Base-by-base conservation (phyloP, 2,888 invertebrate genomes). In the Sycophila texana region DNA sequence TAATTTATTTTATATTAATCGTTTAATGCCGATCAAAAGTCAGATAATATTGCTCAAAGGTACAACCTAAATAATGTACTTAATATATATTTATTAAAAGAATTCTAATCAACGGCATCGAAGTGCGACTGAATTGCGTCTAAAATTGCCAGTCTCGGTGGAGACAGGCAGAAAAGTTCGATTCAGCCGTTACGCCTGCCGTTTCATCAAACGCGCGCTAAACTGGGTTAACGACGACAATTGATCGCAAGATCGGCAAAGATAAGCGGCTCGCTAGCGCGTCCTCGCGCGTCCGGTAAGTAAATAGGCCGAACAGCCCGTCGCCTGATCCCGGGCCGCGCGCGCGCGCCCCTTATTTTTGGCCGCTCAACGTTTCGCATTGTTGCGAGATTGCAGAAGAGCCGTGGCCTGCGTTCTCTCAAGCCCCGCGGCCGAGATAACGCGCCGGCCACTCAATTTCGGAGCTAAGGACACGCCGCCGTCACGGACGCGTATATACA, bases 181-280 rank as follows among this genome's bases (percentile, higher is more conserved):
- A 57, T 20, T 57, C 20, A n/a, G 57, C 39, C 39, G 30, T 30
- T 30, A 61, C 7, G 26, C 20, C 2, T 5, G 20, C 26, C 13
- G 5, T 14, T 26, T n/a, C 51, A 16, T 51, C 22, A 20, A 66
- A 22, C 26, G 16, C 51, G 53, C 53, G 26, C 13, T 57, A 57
- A 68, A 68, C 18, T 30, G 13, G 68, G 68, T 55, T 68, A 68
- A 68, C 39, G 68, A 57, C 26, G 68, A 39, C 60, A 51, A 72
- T 72, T 72, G 72, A 72, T 72, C 72, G 47, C 51, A 14, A 72
- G 72, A 72, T 72, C 60, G n/a, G 51, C 12, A 12, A 2, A 72
- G 61, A 72, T 72, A 26, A 2, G 57, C 30, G 26, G 1, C 49
- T 22, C 66, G 22, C 51, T 26, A 53, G 26, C 26, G 20, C 57